These are phyloP conservation scores for Cladopsammia gracilis DNA, from an alignment of 64 coral and sea anemone genomes.

Conservation along the genomic window DNA sequence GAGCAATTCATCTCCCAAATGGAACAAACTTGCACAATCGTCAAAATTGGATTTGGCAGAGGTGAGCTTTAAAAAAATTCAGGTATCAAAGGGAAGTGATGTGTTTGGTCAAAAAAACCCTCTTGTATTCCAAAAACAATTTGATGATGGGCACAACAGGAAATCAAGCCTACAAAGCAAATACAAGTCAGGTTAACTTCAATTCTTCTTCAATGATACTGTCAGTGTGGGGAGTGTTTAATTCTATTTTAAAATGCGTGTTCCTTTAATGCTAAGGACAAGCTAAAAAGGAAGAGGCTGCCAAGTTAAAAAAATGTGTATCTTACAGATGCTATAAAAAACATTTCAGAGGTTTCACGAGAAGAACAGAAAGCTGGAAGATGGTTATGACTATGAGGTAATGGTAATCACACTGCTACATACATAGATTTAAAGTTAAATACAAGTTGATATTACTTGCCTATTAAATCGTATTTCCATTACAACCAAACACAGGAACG, in stretches of 20 bases:
- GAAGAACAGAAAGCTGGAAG: conserved; percentile 22
- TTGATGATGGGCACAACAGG: background rate
- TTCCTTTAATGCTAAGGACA: background rate
- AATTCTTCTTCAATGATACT: too few species aligned
- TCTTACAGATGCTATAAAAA: conserved; percentile 18
- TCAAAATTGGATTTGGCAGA: conserved; percentile 22
- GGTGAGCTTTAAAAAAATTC: background rate
- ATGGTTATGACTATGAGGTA: conserved; percentile 55
- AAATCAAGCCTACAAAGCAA: too few species aligned
- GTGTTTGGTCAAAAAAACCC: background rate
- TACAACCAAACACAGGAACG: background rate
- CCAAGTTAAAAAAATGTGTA: background rate
- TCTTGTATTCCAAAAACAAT: too few species aligned
- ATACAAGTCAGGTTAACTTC: too few species aligned
- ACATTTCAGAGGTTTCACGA: conserved; percentile 20
- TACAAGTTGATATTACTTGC: background rate
- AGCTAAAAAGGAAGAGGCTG: background rate
- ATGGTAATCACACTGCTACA: background rate
- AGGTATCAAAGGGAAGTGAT: background rate
- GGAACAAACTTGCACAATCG: background rate
- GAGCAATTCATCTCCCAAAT: conserved; percentile 31
- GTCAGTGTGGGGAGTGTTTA: too few species aligned
- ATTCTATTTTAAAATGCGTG: too few species aligned
- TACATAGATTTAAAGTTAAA: background rate
- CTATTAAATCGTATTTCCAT: background rate